Conservation (phyloP, 2,797 vertebrate genomes). For the Spinibarbus caldwelli region DNA sequence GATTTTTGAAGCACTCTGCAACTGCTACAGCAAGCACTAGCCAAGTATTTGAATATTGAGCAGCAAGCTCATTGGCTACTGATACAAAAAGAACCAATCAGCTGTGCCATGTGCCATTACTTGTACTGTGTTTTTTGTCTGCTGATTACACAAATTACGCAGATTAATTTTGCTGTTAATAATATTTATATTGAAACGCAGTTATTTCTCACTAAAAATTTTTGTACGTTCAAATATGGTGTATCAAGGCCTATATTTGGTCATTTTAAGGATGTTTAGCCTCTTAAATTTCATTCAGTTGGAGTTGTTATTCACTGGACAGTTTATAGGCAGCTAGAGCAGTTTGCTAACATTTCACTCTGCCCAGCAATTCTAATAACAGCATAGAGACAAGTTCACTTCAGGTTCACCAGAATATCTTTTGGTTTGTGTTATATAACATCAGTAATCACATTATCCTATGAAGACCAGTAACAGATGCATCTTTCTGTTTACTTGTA, state of each 20-base stretch:
- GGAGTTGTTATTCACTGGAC: conserved; percentile 16
- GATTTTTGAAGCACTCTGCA: too few species aligned
- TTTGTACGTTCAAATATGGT: not conserved
- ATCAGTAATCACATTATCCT: conserved; percentile 17
- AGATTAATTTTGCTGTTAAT: not conserved
- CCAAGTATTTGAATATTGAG: too few species aligned
- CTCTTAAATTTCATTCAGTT: not conserved
- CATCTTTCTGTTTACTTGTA: conserved; percentile 31
- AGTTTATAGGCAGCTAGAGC: not conserved
- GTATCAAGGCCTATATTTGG: not conserved
- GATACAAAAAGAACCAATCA: too few species aligned
- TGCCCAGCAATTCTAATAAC: conserved; percentile 39
- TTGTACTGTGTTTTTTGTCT: not conserved
- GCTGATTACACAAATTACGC: not conserved
- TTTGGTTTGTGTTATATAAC: conserved; percentile 38
- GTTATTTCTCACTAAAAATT: not conserved
- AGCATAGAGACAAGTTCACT: conserved; percentile 13
- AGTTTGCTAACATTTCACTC: conserved; percentile 7
- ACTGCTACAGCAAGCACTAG: too few species aligned
- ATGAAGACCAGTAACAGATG: conserved; percentile 26
- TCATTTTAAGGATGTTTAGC: not conserved
- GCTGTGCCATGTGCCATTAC: not conserved
- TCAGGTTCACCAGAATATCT: not conserved
- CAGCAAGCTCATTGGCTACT: too few species aligned
- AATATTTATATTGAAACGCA: not conserved